Base-by-base conservation (phyloP, 2,888 invertebrate genomes). In the Plebejus anna region DNA sequence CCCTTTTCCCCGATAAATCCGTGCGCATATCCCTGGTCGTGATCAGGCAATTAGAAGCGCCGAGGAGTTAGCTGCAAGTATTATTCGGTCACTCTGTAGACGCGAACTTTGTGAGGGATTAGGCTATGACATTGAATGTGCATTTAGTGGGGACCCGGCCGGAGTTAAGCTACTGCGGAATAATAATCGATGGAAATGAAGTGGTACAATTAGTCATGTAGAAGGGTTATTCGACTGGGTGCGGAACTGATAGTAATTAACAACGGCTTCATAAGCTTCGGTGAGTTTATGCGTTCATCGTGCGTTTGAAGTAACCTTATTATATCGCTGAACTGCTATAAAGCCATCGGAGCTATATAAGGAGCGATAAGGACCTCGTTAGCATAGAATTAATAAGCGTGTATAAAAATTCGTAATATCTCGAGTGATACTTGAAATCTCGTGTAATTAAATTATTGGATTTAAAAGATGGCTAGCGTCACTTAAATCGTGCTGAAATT, bases 41-140 rank as follows among this genome's bases (percentile, higher is more conserved):
- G 85, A 87, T 86, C 83, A 85, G 87, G 87, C 88, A 88, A 89
- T 88, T 88, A 89, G 86, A 82, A 86, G 85, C 84, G 83, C 80
- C 81, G 80, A 82, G 85, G 85, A 88, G 86, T 86, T 86, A 84
- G 83, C 85, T 72, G 42, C 71, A 59, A 72, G 71, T 84, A 85
- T 86, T 85, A 86, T 83, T 81, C 85, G 83, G 81, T 82, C 84
- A 82, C 81, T 81, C 83, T 81, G 81, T 81, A 83, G 81, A 76
- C 79, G 81, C 79, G 82, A 84, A 84, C 85, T 85, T 80, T 80
- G 82, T 82, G 79, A 83, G 81, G 83, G 83, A 85, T 84, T 84
- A 86, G 84, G 83, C 82, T 80, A 81, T 83, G 86, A 91, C 90
- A 89, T 85, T 82, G 88, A 88, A 90, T 90, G 86, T 90, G 90